A percentile compares a stretch with the other conserved stretches of the same genome.
phyloP scores from a whole-genome alignment of 2,113 vertebrate genomes.

The Eolophus roseicapilla region DNA sequence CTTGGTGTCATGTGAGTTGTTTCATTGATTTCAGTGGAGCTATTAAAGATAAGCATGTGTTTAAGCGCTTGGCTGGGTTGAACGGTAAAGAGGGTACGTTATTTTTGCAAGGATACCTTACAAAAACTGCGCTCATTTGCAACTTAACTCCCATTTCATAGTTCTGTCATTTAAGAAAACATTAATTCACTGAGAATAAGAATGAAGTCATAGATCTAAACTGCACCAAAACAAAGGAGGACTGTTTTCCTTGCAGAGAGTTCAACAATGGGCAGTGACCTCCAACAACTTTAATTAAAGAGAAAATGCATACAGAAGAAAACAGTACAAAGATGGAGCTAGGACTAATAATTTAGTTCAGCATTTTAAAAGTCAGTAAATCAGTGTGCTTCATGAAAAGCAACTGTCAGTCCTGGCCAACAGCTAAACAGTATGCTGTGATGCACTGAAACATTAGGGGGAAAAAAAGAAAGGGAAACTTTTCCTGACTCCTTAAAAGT shows the following conservation, averaged over 20 bases:
- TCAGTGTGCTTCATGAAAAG: neutral
- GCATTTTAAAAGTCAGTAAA: slow-evolving; percentile 30
- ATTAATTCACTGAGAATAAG: neutral
- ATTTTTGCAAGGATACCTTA: slow-evolving; percentile 1
- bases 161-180: neutral
- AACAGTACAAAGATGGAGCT: neutral
- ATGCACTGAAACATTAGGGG: neutral
- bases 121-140: neutral
- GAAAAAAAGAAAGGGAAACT: neutral
- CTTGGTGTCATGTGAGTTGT: neutral
- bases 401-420: neutral
- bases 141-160: neutral
- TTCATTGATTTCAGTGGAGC: neutral
- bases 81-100: neutral
- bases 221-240: neutral
- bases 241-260: neutral
- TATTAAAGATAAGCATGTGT: neutral
- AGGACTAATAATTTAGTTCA: neutral
- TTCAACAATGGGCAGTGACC: neutral
- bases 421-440: neutral
- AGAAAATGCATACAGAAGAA: neutral
- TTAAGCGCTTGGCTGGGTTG: neutral
- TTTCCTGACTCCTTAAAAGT: neutral
- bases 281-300: slow-evolving; percentile 23
- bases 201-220: neutral